Evolutionary conservation across 2,113 vertebrate species (phyloP).

Genomic region (Phaethon lepturus): DNA sequence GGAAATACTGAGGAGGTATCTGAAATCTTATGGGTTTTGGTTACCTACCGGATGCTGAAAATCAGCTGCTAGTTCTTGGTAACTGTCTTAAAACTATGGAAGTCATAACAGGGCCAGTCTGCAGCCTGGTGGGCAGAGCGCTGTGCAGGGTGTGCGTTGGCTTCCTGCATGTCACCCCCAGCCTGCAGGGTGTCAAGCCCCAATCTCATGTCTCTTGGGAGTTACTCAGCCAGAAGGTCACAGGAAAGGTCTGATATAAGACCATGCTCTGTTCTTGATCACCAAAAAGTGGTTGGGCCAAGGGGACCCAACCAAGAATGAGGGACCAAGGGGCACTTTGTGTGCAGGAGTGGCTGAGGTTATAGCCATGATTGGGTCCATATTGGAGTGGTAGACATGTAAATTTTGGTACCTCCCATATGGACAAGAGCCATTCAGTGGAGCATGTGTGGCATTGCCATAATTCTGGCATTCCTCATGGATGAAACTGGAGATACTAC

Average conservation of each 20-base stretch:
- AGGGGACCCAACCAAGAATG: too few relatives aligned
- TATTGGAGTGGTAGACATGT: background rate
- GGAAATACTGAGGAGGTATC: background rate
- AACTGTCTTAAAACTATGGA: background rate
- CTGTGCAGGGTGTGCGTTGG: accelerated
- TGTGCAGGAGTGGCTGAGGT: background rate
- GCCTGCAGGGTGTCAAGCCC: background rate
- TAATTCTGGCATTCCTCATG: background rate
- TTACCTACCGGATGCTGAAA: background rate
- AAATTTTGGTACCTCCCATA: background rate
- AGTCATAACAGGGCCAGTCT: background rate
- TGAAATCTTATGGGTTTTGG: background rate
- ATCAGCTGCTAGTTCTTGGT: background rate
- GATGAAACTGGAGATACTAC: background rate
- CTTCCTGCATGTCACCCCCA: background rate
- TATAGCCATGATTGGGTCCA: accelerated
- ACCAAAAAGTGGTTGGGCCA: background rate
- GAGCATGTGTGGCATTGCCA: background rate
- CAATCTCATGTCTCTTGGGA: background rate
- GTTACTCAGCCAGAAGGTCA: background rate
- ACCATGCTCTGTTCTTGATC: background rate
- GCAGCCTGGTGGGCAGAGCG: background rate
- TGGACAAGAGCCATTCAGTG: background rate
- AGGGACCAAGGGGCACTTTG: background rate
- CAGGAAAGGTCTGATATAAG: background rate